These are phyloP conservation scores for Catocala fraxini DNA, from an alignment of 2,888 invertebrate genomes.

Conservation along the genomic window DNA sequence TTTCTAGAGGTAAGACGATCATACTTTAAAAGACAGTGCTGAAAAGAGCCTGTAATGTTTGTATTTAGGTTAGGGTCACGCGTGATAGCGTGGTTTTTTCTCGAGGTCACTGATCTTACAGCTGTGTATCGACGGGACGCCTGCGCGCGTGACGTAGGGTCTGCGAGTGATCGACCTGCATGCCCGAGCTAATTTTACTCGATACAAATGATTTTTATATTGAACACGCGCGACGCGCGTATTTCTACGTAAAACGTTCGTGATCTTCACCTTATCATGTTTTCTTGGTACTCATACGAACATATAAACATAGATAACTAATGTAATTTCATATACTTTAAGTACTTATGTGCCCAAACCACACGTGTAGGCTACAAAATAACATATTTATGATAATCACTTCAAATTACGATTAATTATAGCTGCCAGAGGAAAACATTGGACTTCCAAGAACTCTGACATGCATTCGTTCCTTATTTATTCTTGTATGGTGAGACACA, in stretches of 20 bases:
- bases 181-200: conserved; percentile 74
- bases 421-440: conserved; percentile 4
- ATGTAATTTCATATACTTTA: conserved; percentile 27
- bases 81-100: conserved; percentile 78
- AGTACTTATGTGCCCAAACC: conserved; percentile 4
- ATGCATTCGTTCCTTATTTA: conserved; percentile 2
- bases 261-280: conserved; percentile 47
- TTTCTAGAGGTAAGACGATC: conserved; percentile 66
- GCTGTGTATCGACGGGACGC: conserved; percentile 73
- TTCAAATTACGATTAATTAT: conserved; percentile 1
- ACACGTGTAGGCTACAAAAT: conserved; percentile 10
- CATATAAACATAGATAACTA: conserved; percentile 38
- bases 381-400: conserved; percentile 4
- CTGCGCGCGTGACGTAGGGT: conserved; percentile 79
- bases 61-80: conserved; percentile 74
- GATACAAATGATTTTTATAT: conserved; percentile 54
- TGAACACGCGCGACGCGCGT: conserved; percentile 54
- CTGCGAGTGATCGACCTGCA: conserved; percentile 77
- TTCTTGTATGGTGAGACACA: background rate
- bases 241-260: conserved; percentile 47
- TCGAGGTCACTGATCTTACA: conserved; percentile 84
- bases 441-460: conserved; percentile 3
- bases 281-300: conserved; percentile 44
- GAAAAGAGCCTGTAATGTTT: conserved; percentile 39
- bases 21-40: conserved; percentile 32